A percentile compares a stretch with the other conserved stretches of the same genome.
phyloP scores from a whole-genome alignment of 2,113 vertebrate genomes.

The Plotosus lineatus region DNA sequence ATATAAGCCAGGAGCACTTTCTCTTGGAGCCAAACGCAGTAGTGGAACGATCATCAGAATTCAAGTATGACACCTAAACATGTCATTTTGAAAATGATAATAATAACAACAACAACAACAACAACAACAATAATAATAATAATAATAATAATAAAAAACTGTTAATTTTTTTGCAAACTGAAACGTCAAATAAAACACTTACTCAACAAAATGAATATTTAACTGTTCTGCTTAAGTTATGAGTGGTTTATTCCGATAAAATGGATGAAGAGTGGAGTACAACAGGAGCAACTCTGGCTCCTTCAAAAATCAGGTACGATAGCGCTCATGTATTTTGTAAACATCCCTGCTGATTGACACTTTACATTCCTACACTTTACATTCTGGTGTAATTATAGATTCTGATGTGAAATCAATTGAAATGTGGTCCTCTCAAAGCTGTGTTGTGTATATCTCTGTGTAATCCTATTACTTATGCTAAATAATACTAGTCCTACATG shows the following conservation, averaged over 20 bases:
- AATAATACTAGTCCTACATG: neutral
- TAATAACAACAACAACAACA: too few relatives aligned
- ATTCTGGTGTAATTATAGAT: neutral
- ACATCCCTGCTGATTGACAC: neutral
- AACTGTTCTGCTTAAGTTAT: slow-evolving; percentile 73
- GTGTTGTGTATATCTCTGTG: neutral
- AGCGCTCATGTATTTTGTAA: neutral
- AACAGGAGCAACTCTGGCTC: slow-evolving; percentile 75
- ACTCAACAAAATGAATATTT: neutral
- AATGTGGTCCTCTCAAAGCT: neutral
- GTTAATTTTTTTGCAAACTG: neutral
- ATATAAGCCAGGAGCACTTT: slow-evolving; percentile 82
- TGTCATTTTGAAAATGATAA: neutral
- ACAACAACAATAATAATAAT: too few relatives aligned
- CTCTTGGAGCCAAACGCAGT: slow-evolving; percentile 75
- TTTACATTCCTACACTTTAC: neutral
- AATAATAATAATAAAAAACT: too few relatives aligned
- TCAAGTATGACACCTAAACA: slow-evolving; percentile 74
- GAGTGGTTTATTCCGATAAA: slow-evolving; percentile 84
- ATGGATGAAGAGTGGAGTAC: slow-evolving; percentile 50
- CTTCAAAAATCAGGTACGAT: slow-evolving; percentile 62
- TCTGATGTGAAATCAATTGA: neutral
- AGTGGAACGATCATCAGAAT: slow-evolving; percentile 78
- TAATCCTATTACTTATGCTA: too few relatives aligned
- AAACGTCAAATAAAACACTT: neutral